Evolutionary conservation across 92 coral and sea anemone genomes (phyloP).

Genomic region (Palythoa grandis): DNA sequence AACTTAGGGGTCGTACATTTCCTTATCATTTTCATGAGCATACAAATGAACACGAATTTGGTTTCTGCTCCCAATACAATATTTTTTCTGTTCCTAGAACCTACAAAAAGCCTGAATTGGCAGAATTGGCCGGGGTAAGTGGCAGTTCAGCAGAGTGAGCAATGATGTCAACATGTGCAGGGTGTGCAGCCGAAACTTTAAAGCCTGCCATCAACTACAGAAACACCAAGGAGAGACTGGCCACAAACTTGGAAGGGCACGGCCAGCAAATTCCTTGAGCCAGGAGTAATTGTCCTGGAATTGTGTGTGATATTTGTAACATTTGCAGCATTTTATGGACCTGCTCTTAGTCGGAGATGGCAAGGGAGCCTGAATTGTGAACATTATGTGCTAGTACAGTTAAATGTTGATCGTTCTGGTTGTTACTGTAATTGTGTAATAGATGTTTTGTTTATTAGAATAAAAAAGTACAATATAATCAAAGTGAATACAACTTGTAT

Average conservation of each 20-base stretch:
- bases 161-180: too few relatives aligned
- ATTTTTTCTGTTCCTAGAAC: background rate
- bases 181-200: too few relatives aligned
- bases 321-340: background rate
- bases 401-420: background rate
- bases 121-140: too few relatives aligned
- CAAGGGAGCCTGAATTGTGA: too few relatives aligned
- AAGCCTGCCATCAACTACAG: background rate
- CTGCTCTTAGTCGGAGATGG: background rate
- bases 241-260: background rate
- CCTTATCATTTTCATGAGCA: too few relatives aligned
- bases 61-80: background rate
- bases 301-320: background rate
- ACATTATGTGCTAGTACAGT: background rate
- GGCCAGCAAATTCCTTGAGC: background rate
- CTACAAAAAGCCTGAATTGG: background rate
- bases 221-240: background rate
- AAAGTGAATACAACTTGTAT: conserved; percentile 2
- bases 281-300: conserved; percentile 8
- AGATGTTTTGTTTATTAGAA: background rate
- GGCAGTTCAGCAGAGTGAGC: too few relatives aligned
- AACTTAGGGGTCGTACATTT: too few relatives aligned
- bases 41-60: too few relatives aligned
- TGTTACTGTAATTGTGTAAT: background rate
- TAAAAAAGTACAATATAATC: background rate